Evolutionary conservation across 2,113 vertebrate genomes (phyloP).

Genomic region (Hyperoodon ampullatus): DNA sequence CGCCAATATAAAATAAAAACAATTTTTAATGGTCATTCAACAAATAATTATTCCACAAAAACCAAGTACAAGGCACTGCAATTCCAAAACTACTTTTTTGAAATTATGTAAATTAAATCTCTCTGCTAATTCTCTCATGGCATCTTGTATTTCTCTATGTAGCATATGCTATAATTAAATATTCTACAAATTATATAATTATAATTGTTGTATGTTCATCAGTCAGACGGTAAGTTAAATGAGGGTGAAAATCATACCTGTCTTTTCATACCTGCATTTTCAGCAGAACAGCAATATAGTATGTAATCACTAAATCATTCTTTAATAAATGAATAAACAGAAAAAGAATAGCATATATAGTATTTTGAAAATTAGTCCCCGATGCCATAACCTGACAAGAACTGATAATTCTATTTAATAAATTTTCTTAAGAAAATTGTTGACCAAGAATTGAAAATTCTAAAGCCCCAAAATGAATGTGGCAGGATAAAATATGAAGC

Average conservation of each 20-base stretch:
- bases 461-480: not conserved
- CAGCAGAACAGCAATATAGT: not conserved
- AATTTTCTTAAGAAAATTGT: slow-evolving; percentile 28
- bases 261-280: not conserved
- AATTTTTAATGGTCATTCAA: not conserved
- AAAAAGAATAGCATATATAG: not conserved
- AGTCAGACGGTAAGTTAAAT: not conserved
- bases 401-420: not conserved
- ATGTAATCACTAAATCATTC: not conserved
- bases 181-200: not conserved
- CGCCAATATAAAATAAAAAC: not conserved
- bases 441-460: not conserved
- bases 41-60: not conserved
- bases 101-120: not conserved
- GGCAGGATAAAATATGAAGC: not conserved
- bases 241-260: not conserved
- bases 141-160: not conserved
- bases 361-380: not conserved
- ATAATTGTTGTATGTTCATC: not conserved
- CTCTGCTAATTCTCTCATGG: not conserved
- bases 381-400: not conserved
- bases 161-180: not conserved
- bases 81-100: not conserved
- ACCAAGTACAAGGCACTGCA: not conserved
- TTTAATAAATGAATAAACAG: not conserved